Evolutionary conservation across 2,888 invertebrate genomes (phyloP), one percentile per base, ranked within the genome.

Genomic region (Athripsodes cinereus): DNA sequence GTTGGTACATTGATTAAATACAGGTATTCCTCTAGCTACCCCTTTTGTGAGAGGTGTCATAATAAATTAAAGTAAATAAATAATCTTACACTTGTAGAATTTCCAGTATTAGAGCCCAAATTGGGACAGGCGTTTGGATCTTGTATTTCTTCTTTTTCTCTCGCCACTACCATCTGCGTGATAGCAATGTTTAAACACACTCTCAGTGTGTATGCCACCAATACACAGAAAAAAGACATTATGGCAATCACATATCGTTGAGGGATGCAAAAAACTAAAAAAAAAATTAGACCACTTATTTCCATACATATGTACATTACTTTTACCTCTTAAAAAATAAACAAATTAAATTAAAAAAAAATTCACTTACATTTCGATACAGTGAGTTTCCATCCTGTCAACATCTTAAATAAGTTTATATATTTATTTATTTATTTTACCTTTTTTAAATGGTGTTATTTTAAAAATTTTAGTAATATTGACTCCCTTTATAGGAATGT

Each of bases 161-260:
- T 58, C 16, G 44, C 48, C 35, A 53, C 40, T 11, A 60, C 62
- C 63, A 63, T 62, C 53, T 62, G 62, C 1, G 61, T 61, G 18
- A 61, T 86, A 2, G 87, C 84, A 53, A 87, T 79, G 63, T 86
- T 86, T 52, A 88, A 78, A 61, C 85, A 85, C 1, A 87, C 83
- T 8, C 88, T 78, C 86, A 88, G 86, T 44, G 86, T 85, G 68
- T 87, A 88, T n/a, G 87, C 87, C 69, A 86, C 87, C 70, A 86
- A 79, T n/a, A 88, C 80, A 6, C 85, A 87, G 65, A 87, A 69
- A 67, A 88, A 81, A n/a, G 87, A 86, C 88, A 88, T 88, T 62
- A 87, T 79, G 66, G 85, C 82, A 66, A 87, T 72, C 66, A 88
- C 81, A 70, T 86, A 85, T 67, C 88, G 81, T 74, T 87, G 87